Evolutionary conservation across 2,797 vertebrate genomes (phyloP).

Genomic region (Acanthurus lineatus): DNA sequence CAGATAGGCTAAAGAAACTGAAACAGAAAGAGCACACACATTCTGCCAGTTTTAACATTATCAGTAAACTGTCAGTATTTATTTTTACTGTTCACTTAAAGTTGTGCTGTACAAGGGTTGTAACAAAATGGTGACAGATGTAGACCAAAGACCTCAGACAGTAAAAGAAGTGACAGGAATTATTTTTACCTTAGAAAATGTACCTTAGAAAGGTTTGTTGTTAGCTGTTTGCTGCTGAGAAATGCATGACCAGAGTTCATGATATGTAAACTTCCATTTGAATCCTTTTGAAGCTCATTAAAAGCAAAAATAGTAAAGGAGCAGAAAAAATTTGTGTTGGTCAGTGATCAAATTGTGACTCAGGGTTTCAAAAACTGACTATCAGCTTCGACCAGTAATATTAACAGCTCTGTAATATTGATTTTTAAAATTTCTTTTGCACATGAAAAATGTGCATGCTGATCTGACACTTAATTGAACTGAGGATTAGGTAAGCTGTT

Average conservation of each 20-base stretch:
- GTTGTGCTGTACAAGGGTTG: conserved; percentile 78
- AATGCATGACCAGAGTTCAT: conserved; percentile 41
- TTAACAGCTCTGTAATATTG: background rate
- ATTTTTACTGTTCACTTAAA: conserved; percentile 72
- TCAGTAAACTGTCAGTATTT: conserved; percentile 74
- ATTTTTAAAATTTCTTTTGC: background rate
- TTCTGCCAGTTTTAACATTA: conserved; percentile 32
- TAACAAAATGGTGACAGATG: conserved; percentile 72
- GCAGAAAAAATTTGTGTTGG: conserved; percentile 1
- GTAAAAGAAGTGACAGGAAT: conserved; percentile 49
- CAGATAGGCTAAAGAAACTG: conserved; percentile 11
- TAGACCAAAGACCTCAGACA: conserved; percentile 55
- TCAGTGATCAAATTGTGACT: conserved; percentile 7
- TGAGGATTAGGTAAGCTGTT: too few species aligned
- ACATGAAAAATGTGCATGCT: too few species aligned
- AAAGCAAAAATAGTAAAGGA: conserved; percentile 44
- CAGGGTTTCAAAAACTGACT: background rate
- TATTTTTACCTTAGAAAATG: conserved; percentile 49
- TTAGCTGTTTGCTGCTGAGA: conserved; percentile 31
- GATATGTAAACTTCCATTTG: conserved; percentile 62
- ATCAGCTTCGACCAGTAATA: background rate
- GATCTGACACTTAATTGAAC: too few species aligned
- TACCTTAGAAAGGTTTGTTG: conserved; percentile 29
- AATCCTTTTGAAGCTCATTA: conserved; percentile 62
- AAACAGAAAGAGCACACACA: conserved; percentile 44